Evolutionary conservation across 2,888 invertebrate species (phyloP).

Genomic region (Machimus rusticus): DNA sequence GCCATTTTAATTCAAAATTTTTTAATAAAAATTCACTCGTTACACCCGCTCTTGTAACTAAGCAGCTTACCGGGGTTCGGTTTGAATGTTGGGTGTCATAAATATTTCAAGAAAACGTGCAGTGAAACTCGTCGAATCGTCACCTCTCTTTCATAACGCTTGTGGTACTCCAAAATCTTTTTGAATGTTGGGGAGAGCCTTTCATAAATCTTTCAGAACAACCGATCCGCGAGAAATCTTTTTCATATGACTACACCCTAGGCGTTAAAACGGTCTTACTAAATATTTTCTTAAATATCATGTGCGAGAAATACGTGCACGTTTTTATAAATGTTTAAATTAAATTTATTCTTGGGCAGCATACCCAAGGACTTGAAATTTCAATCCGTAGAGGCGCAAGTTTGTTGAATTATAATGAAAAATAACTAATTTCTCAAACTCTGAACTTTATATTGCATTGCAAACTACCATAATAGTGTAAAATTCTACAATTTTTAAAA

Average conservation of each 20-base stretch:
- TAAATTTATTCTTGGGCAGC: not conserved
- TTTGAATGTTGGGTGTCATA: not conserved
- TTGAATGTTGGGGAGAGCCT: not conserved
- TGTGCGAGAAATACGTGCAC: not conserved
- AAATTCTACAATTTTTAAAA: too few relatives aligned
- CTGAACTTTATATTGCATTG: too few relatives aligned
- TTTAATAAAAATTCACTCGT: not conserved
- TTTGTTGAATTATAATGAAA: not conserved
- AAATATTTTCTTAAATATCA: not conserved
- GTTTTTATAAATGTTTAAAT: not conserved
- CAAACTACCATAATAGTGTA: too few relatives aligned
- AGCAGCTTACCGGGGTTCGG: not conserved
- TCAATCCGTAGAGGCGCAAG: not conserved
- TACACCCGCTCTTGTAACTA: not conserved
- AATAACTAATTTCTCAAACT: not conserved
- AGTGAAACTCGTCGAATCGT: not conserved
- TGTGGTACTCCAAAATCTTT: not conserved
- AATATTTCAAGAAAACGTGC: not conserved
- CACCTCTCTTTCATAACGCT: not conserved
- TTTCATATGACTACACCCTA: not conserved
- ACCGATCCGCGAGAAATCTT: not conserved
- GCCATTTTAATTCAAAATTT: not conserved
- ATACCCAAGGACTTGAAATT: not conserved
- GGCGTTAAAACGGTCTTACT: not conserved
- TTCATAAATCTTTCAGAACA: not conserved